Evolutionary conservation across 2,797 vertebrate genomes (phyloP).

Genomic region (Enteromius treurensis): DNA sequence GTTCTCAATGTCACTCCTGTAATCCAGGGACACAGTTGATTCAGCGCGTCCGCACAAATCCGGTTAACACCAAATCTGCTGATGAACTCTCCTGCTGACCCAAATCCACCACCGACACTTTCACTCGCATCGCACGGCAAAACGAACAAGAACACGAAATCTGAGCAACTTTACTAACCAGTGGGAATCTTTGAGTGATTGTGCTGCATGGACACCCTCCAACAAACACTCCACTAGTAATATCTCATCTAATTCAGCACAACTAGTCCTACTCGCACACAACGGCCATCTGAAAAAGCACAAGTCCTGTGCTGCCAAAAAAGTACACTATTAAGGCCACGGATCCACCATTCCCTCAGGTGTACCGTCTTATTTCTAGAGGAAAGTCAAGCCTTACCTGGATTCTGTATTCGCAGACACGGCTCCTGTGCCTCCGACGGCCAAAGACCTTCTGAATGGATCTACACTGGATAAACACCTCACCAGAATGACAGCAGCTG

Average conservation of each 20-base stretch:
- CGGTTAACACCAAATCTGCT: slow-evolving; percentile 91
- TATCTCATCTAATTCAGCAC: not conserved
- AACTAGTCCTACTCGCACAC: no score
- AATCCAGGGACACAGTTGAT: slow-evolving; percentile 87
- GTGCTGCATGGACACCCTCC: not conserved
- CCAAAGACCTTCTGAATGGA: slow-evolving; percentile 74
- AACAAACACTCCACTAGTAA: not conserved
- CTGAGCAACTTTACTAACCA: not conserved
- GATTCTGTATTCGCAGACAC: slow-evolving; percentile 60
- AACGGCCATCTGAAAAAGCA: not conserved
- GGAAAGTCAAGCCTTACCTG: slow-evolving; percentile 59
- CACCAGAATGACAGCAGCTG: slow-evolving; percentile 67
- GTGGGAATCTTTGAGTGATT: not conserved
- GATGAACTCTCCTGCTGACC: slow-evolving; percentile 84
- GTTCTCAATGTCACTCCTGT: slow-evolving; percentile 81
- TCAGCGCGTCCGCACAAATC: slow-evolving; percentile 87
- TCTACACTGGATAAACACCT: slow-evolving; percentile 69
- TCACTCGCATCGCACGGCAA: slow-evolving; percentile 61
- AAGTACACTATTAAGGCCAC: not conserved
- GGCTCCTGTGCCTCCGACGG: slow-evolving; percentile 64
- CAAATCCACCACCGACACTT: slow-evolving; percentile 76
- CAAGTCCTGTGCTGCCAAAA: not conserved
- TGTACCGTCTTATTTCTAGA: not conserved
- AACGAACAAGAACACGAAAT: not conserved
- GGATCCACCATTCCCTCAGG: not conserved